Percentiles rank a stretch among this genome's conserved stretches.
These are phyloP conservation scores for Pyrocephalus nanus DNA, from an alignment of 2,797 vertebrate genomes.

Conservation along the genomic window DNA sequence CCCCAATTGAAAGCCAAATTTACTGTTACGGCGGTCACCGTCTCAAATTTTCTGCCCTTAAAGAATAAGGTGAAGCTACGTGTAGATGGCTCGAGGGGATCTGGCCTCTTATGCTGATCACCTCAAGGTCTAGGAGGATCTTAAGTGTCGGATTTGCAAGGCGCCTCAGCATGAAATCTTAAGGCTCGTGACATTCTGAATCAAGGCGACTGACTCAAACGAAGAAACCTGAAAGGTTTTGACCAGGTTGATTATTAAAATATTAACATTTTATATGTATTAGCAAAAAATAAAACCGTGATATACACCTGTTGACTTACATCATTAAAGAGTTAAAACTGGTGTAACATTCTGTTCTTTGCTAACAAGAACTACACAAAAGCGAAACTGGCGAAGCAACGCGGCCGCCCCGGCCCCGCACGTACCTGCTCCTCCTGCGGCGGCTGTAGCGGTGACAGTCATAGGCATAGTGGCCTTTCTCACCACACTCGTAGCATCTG, in stretches of 20 bases:
- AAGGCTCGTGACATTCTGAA: slow-evolving; percentile 93
- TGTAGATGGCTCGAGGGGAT: slow-evolving; percentile 90
- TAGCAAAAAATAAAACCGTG: neutral
- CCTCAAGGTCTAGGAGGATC: slow-evolving; percentile 91
- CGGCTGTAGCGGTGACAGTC: slow-evolving; percentile 88
- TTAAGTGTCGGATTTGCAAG: slow-evolving; percentile 91
- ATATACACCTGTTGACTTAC: too few relatives aligned
- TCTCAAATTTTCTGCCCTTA: slow-evolving; percentile 88
- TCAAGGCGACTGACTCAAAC: slow-evolving; percentile 90
- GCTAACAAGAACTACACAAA: slow-evolving; percentile 71
- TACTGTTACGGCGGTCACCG: slow-evolving; percentile 86
- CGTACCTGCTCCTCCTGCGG: slow-evolving; percentile 84
- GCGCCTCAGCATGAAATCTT: slow-evolving; percentile 90
- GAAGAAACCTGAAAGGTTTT: slow-evolving; percentile 95
- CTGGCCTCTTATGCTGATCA: slow-evolving; percentile 91
- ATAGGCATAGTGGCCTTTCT: slow-evolving; percentile 91
- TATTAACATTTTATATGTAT: neutral
- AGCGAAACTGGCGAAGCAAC: slow-evolving; percentile 35
- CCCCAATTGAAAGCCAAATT: slow-evolving; percentile 90
- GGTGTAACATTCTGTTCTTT: slow-evolving; percentile 67
- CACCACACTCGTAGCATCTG: slow-evolving; percentile 89
- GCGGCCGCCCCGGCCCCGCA: slow-evolving; percentile 19
- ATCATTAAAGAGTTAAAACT: neutral
- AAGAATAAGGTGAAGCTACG: slow-evolving; percentile 88
- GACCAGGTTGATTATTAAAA: slow-evolving; percentile 89